Evolutionary conservation across 2,888 invertebrate species (phyloP), one percentile per base, ranked within the genome.

Genomic region (Sturmia bella): DNA sequence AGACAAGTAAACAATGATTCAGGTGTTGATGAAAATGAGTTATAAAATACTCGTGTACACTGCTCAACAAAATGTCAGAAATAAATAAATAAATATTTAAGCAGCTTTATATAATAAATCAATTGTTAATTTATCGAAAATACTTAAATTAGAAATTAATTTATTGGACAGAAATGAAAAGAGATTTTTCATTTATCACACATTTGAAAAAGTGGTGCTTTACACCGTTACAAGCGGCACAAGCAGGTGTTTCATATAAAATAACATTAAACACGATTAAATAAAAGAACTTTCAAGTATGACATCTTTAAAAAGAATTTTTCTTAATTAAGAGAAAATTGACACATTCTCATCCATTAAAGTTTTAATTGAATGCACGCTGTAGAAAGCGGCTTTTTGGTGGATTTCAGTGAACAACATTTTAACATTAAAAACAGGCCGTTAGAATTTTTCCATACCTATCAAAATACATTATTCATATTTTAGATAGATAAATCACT

Each of bases 1-100:
- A 56, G 2, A 48, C 5, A 56, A 77, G 56, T 61, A 52, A 43
- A 61, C 43, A 45, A 43, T 54, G 15, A 76, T 15, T 45, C 69
- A 76, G 37, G n/a, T 76, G 21, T 45, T 27, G 21, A 43, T 43
- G 6, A 52, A n/a, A 17, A 41, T 63, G 7, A 32, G 52, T 39
- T 27, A 64, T 17, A 13, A 27, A 12, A 19, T 1, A 17, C 3
- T 13, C 17, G 11, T 5, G 48, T 64, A 7, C 12, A 17, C 21
- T 15, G 48, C 7, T 24, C 39, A 41, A 73, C 50, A 61, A 72
- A 50, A 3, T 7, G 32, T 32, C 32, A 6, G 32, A 32, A 32
- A 32, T 32, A 32, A 7, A 6, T 27, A 32, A 32, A 32, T 6
- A 3, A 32, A 19, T 50, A 41, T 64, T 63, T 63, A 12, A 48